Evolutionary conservation across 2,797 vertebrate genomes (phyloP).

Genomic region (Lagothrix lagotricha): DNA sequence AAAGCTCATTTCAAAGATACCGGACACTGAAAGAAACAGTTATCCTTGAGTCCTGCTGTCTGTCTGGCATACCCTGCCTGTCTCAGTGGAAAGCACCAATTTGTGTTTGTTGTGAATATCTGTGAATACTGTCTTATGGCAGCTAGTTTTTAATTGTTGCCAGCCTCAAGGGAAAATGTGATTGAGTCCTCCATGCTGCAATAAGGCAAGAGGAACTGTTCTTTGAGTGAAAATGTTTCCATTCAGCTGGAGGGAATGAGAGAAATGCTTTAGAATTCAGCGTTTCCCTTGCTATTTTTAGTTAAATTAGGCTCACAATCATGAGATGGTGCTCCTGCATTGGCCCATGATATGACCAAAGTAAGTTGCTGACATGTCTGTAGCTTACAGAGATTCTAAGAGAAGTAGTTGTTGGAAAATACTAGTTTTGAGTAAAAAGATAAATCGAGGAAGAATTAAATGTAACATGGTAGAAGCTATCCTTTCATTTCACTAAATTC

Average conservation of each 20-base stretch:
- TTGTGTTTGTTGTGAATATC: constrained; percentile 1
- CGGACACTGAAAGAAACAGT: neutral
- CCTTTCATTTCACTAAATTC: neutral
- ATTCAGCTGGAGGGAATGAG: neutral
- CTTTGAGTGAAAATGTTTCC: neutral
- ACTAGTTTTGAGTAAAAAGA: neutral
- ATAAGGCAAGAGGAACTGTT: neutral
- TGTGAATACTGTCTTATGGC: neutral
- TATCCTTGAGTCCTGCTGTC: neutral
- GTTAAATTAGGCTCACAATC: neutral
- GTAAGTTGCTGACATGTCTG: neutral
- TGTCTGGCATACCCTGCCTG: neutral
- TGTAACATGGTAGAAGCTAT: neutral
- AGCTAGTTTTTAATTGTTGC: neutral
- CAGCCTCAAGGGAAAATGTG: neutral
- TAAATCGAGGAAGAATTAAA: neutral
- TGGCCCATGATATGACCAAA: neutral
- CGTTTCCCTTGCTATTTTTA: neutral
- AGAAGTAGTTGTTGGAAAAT: neutral
- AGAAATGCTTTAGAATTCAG: neutral
- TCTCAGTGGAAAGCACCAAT: neutral
- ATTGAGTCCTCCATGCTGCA: neutral
- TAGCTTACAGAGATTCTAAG: neutral
- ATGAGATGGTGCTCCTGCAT: accelerated
- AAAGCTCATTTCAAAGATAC: neutral